phyloP scores from a whole-genome alignment of 1,140 invertebrate species.

The Euura lappo region DNA sequence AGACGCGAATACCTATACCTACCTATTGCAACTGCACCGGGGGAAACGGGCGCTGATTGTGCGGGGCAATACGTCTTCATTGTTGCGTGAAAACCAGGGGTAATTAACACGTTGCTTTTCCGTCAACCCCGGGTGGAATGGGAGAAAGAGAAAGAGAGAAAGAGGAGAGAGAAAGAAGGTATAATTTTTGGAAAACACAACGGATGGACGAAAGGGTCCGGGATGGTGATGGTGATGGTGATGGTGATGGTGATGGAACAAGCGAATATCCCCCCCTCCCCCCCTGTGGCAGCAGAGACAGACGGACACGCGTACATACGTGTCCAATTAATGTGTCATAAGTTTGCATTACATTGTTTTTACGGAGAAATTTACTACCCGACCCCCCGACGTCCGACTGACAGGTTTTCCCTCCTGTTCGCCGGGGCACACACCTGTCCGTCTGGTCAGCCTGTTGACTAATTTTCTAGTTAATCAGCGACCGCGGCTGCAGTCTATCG shows the following conservation, averaged over 20 bases:
- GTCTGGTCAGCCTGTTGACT: not conserved
- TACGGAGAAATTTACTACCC: conserved; percentile 18
- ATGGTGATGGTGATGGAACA: conserved; percentile 40
- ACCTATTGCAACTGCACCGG: too few species aligned
- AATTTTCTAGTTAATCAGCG: not conserved
- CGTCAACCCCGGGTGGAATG: not conserved
- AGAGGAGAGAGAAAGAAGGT: not conserved
- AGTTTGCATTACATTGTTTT: conserved; percentile 42
- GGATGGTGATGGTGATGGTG: too few species aligned
- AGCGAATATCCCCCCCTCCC: conserved; percentile 53
- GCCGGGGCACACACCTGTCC: conserved; percentile 15
- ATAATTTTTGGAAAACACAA: too few species aligned
- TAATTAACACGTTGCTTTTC: not conserved
- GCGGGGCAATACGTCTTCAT: not conserved
- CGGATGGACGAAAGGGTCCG: too few species aligned
- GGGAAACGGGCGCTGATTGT: too few species aligned
- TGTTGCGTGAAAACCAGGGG: not conserved
- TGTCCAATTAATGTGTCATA: conserved; percentile 50
- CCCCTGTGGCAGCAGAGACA: conserved; percentile 4
- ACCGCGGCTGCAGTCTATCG: too few species aligned
- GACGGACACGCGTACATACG: conserved; percentile 18
- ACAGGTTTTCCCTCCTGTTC: conserved; percentile 31
- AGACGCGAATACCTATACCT: too few species aligned
- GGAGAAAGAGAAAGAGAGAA: not conserved
- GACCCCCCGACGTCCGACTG: conserved; percentile 14